Evolutionary conservation across 2,113 vertebrate genomes (phyloP).

Genomic region (Ageneiosus marmoratus): DNA sequence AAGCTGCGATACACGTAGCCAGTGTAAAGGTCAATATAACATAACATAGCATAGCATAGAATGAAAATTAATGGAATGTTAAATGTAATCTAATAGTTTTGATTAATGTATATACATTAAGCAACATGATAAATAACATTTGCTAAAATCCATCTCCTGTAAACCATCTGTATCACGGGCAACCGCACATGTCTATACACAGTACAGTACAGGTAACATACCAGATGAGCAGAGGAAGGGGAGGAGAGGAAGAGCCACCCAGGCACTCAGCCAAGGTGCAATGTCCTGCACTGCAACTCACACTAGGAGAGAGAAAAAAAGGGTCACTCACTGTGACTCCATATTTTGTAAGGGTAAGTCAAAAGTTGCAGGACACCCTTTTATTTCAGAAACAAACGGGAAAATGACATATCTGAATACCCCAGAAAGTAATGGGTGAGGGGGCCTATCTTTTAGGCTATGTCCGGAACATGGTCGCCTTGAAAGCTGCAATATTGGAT

Average conservation of each 20-base stretch:
- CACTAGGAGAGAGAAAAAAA: conserved; percentile 39
- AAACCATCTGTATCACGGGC: background rate
- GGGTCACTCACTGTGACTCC: no score
- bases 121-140: background rate
- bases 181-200: background rate
- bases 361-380: no score
- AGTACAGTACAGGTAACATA: conserved; percentile 42
- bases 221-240: conserved; percentile 58
- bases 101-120: background rate
- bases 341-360: no score
- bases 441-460: no score
- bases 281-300: conserved; percentile 67
- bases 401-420: no score
- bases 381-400: no score
- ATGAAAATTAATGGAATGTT: background rate
- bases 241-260: conserved; percentile 66
- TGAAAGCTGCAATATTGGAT: no score
- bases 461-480: no score
- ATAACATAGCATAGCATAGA: background rate
- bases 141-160: background rate
- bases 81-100: background rate
- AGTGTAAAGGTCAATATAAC: no score
- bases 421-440: no score
- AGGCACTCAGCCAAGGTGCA: conserved; percentile 67
- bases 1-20: no score